These are phyloP conservation scores for Limnephilus auricula DNA, from an alignment of 2,888 invertebrate genomes.

Conservation along the genomic window DNA sequence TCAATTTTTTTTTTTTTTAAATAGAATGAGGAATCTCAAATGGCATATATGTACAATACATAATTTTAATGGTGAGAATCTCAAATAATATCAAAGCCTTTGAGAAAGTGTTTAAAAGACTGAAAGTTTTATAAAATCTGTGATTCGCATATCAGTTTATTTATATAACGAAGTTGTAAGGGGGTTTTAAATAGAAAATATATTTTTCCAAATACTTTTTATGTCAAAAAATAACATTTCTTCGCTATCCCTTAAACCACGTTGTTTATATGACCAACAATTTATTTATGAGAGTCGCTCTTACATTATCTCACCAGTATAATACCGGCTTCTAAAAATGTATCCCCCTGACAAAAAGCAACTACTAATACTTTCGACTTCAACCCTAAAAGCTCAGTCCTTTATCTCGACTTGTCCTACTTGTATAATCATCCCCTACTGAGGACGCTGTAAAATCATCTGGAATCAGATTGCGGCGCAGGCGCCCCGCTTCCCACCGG, in stretches of 20 bases:
- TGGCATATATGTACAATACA: too few relatives aligned
- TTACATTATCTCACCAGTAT: not conserved
- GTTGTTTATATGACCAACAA: not conserved
- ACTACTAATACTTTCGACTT: slow-evolving; percentile 37
- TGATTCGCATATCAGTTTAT: too few relatives aligned
- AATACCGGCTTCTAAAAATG: not conserved
- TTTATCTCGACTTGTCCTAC: slow-evolving; percentile 43
- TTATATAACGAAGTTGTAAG: too few relatives aligned
- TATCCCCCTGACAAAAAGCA: not conserved
- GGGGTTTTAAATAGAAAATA: too few relatives aligned
- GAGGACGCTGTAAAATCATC: slow-evolving; percentile 39
- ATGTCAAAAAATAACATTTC: not conserved
- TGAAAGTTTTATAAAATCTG: too few relatives aligned
- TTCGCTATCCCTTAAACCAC: not conserved
- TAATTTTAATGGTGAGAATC: too few relatives aligned
- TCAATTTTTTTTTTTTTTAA: too few relatives aligned
- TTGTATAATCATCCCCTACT: slow-evolving; percentile 36
- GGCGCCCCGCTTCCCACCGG: not conserved
- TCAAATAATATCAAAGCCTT: too few relatives aligned
- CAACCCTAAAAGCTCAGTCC: slow-evolving; percentile 36
- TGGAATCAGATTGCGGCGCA: slow-evolving; percentile 12
- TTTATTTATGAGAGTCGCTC: not conserved
- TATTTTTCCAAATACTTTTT: not conserved
- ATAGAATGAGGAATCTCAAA: too few relatives aligned
- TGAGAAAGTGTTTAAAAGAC: too few relatives aligned